phyloP scores from a whole-genome alignment of 37 sponge, comb jelly and placozoan genomes.

The Axinella damicornis region DNA sequence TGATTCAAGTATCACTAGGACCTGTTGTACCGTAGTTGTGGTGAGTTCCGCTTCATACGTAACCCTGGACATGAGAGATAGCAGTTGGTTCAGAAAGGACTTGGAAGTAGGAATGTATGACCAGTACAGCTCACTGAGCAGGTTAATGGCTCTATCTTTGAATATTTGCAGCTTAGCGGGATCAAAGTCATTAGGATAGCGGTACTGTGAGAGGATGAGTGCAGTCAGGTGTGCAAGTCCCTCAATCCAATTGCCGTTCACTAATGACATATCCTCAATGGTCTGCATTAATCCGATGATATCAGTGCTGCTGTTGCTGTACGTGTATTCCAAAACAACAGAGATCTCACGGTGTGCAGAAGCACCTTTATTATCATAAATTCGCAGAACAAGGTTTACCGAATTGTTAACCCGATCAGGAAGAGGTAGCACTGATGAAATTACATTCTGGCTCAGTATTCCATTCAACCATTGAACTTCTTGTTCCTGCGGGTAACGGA shows the following conservation, averaged over 20 bases:
- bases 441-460: neutral
- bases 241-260: neutral
- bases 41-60: neutral
- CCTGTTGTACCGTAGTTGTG: neutral
- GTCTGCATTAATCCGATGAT: neutral
- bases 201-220: neutral
- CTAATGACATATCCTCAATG: neutral
- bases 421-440: slow-evolving; percentile 2
- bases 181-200: neutral
- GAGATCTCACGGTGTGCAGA: neutral
- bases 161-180: neutral
- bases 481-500: neutral
- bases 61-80: neutral
- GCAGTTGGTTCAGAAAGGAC: neutral
- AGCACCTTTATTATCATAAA: slow-evolving; percentile 51
- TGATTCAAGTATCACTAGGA: neutral
- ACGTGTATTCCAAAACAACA: neutral
- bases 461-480: slow-evolving; percentile 34
- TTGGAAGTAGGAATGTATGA: slow-evolving; percentile 6
- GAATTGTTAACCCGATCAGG: neutral
- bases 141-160: neutral
- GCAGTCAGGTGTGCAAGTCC: slow-evolving; percentile 29
- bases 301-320: neutral
- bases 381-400: slow-evolving; percentile 10
- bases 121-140: neutral